phyloP scores from a whole-genome alignment of 2,888 invertebrate genomes.

The Amphipyra tragopoginis region DNA sequence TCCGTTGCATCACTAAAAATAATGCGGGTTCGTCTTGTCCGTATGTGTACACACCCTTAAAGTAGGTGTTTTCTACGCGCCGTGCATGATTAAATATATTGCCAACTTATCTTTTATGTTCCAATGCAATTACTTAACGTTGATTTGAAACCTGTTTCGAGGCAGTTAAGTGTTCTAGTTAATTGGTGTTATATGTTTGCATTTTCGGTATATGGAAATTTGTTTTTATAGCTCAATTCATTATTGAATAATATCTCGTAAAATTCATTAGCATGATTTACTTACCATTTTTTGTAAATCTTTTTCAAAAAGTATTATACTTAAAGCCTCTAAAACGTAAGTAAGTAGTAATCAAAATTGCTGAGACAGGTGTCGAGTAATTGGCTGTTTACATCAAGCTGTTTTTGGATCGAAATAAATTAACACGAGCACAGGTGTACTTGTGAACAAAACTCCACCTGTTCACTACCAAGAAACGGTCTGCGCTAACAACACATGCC shows the following conservation, averaged over 20 bases:
- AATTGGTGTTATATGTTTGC: constrained; percentile 36
- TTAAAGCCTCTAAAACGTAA: neutral
- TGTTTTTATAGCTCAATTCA: constrained; percentile 25
- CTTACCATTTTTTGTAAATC: neutral
- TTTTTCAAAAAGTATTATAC: neutral
- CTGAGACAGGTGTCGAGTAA: constrained; percentile 5
- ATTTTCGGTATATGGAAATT: constrained; percentile 20
- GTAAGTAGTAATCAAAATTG: neutral
- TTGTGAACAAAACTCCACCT: constrained; percentile 11
- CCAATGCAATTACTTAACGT: constrained; percentile 54
- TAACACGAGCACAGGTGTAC: constrained; percentile 8
- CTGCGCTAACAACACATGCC: neutral
- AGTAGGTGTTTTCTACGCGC: constrained; percentile 49
- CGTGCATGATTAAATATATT: constrained; percentile 53
- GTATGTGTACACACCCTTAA: constrained; percentile 33
- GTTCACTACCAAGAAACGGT: neutral
- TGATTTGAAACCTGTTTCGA: constrained; percentile 46
- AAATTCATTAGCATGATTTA: neutral
- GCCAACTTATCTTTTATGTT: constrained; percentile 55
- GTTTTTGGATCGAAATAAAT: constrained; percentile 6
- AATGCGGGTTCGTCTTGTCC: no score
- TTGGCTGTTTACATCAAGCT: constrained; percentile 16
- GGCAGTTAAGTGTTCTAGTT: constrained; percentile 43
- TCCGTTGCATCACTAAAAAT: no score
- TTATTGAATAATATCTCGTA: constrained; percentile 8